phyloP scores from a whole-genome alignment of 2,888 invertebrate genomes.

The Tupiocoris notatus region DNA sequence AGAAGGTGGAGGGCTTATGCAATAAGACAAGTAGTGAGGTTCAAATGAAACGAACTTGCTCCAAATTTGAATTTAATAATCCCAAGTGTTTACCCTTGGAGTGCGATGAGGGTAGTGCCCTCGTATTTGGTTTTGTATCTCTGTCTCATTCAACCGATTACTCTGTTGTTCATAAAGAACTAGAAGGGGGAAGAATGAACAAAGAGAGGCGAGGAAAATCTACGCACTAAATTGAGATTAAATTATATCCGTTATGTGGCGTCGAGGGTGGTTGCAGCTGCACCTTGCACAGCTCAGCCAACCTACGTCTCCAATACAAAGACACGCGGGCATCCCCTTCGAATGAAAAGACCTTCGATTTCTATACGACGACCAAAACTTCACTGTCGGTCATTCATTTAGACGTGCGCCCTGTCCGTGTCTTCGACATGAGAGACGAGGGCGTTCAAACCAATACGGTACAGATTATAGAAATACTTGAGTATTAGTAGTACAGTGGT shows the following conservation, averaged over 20 bases:
- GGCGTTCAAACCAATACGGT: background rate
- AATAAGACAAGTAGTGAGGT: too few species aligned
- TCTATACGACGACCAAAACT: background rate
- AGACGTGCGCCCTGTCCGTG: background rate
- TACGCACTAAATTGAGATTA: conserved; percentile 50
- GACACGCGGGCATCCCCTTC: conserved; percentile 21
- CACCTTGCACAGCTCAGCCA: conserved; percentile 34
- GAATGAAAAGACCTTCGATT: background rate
- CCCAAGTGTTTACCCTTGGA: conserved; percentile 29
- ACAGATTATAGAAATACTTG: background rate
- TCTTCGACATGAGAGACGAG: too few species aligned
- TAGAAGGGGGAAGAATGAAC: too few species aligned
- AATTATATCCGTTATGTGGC: conserved; percentile 46
- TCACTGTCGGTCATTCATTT: background rate
- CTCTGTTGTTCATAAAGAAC: background rate
- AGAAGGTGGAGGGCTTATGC: too few species aligned
- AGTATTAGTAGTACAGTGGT: too few species aligned
- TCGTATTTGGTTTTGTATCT: background rate
- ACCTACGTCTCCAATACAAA: too few species aligned
- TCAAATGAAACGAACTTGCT: conserved; percentile 38
- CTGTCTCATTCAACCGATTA: too few species aligned
- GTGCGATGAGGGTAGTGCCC: background rate
- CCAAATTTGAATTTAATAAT: conserved; percentile 47
- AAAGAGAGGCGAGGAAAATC: background rate
- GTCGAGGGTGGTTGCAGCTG: conserved; percentile 42